These are phyloP conservation scores for Hypotaenidia okinawae DNA, from an alignment of 2,797 vertebrate genomes.

Conservation along the genomic window DNA sequence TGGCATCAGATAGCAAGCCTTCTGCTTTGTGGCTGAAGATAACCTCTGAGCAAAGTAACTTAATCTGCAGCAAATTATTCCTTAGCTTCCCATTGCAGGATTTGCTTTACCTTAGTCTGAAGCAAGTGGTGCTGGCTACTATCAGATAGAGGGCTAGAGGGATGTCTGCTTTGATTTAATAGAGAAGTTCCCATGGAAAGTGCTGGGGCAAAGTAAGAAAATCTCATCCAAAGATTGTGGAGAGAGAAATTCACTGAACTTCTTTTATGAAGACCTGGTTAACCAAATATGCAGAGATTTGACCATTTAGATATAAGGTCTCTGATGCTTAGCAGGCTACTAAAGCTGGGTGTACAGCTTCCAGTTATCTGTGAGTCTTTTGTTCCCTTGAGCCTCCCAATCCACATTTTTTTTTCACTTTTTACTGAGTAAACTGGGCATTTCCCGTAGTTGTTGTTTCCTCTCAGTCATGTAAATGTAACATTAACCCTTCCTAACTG, in stretches of 20 bases:
- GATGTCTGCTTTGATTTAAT: conserved; percentile 56
- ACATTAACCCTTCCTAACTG: conserved; percentile 3
- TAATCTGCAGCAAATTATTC: conserved; percentile 59
- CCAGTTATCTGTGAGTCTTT: background rate
- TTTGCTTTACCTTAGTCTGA: conserved; percentile 53
- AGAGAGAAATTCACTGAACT: conserved; percentile 26
- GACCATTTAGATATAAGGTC: background rate
- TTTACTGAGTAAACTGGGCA: conserved; percentile 31
- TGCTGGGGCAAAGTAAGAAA: conserved; percentile 3
- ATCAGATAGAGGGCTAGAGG: conserved; percentile 25
- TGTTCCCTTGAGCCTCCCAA: background rate
- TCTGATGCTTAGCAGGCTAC: background rate
- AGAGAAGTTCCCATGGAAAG: conserved; percentile 14
- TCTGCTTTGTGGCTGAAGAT: conserved; percentile 59
- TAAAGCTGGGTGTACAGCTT: background rate
- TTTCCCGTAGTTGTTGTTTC: conserved; percentile 52
- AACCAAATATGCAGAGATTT: conserved; percentile 35
- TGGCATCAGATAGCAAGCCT: conserved; percentile 47
- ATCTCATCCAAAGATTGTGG: background rate
- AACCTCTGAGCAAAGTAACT: conserved; percentile 58
- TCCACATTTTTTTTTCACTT: background rate
- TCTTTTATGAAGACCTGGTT: background rate
- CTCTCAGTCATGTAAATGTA: conserved; percentile 62
- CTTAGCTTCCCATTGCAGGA: conserved; percentile 60
- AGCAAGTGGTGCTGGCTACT: conserved; percentile 28